Base-by-base conservation (phyloP, 2,113 vertebrate species). In the Pedionomus torquatus region DNA sequence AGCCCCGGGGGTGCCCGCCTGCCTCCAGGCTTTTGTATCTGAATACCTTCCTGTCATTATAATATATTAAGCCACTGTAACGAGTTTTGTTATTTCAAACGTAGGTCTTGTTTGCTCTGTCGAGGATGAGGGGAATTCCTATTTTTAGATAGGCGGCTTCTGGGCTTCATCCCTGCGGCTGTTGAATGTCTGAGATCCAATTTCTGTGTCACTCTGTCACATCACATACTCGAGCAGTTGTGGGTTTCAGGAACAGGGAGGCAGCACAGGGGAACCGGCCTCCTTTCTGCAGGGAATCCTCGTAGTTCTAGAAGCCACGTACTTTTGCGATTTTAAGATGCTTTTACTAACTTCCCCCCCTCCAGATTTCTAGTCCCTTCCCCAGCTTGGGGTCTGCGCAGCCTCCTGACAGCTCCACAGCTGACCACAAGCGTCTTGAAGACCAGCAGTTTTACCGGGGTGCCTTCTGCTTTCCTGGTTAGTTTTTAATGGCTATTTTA, bases 31-130 rank as follows among this genome's bases (percentile, higher is more conserved):
- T 61, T n/a, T 58, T 54, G 33, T 24, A 83, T 89, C 90, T 71
- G 76, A 96, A 90, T 88, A 91, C 35, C 93, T 96, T 93, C 94
- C 85, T 20, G 3, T 60, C 92, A 95, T 72, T 93, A 21, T 24
- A 88, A 88, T 68, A 81, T 63, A 95, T 97, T 94, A 84, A 90
- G 61, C 52, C 48, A 7, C 23, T 86, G 87, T 78, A 93, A 96
- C 83, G 93, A 97, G 93, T 80, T 95, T 83, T 96, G 88, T 87
- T 93, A 84, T 95, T 97, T 90, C 95, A 95, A 91, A 97, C 80
- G 68, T 84, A 61, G 64, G 65, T 21, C 94, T 88, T 95, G 75
- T 96, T 97, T 97, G 96, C 95, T 96, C 78, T 71, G 95, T 85
- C 93, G 64, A 83, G 93, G 95, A 75, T 79, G 93, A 96, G 95